phyloP scores from a whole-genome alignment of 2,113 vertebrate genomes.

The Aythya baeri region DNA sequence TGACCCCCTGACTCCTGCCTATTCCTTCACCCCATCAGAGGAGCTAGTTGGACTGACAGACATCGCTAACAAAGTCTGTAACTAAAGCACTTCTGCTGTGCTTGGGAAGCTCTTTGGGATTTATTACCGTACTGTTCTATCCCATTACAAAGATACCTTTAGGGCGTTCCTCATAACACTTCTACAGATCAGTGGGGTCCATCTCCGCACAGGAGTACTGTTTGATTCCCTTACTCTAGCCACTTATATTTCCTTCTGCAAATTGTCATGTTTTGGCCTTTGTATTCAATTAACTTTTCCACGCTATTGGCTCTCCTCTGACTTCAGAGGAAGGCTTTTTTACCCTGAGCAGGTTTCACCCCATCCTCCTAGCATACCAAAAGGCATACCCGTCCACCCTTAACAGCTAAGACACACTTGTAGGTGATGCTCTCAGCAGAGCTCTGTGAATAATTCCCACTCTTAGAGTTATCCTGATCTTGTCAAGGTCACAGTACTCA shows the following conservation, averaged over 20 bases:
- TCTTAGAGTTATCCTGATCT: not conserved
- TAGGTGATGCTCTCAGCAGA: not conserved
- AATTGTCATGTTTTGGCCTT: not conserved
- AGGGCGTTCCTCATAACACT: not conserved
- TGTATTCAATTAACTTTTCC: not conserved
- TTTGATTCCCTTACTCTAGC: not conserved
- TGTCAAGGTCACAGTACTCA: not conserved
- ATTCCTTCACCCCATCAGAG: not conserved
- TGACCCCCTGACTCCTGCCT: not conserved
- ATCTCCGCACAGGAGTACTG: not conserved
- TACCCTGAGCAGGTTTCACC: not conserved
- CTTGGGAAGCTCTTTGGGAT: not conserved
- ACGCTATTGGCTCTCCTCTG: not conserved
- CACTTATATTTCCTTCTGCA: not conserved
- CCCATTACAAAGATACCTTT: not conserved
- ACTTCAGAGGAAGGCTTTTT: not conserved
- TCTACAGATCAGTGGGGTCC: not conserved
- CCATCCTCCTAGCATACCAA: not conserved
- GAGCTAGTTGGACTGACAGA: not conserved
- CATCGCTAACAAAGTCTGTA: fast-evolving
- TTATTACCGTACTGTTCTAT: not conserved
- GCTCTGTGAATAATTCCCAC: not conserved
- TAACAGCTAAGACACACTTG: not conserved
- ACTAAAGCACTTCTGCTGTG: not conserved
- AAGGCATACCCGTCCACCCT: not conserved